Percentiles rank a stretch among this genome's conserved stretches.
phyloP scores from a whole-genome alignment of 2,797 vertebrate genomes.

The Loris lydekkerianus region DNA sequence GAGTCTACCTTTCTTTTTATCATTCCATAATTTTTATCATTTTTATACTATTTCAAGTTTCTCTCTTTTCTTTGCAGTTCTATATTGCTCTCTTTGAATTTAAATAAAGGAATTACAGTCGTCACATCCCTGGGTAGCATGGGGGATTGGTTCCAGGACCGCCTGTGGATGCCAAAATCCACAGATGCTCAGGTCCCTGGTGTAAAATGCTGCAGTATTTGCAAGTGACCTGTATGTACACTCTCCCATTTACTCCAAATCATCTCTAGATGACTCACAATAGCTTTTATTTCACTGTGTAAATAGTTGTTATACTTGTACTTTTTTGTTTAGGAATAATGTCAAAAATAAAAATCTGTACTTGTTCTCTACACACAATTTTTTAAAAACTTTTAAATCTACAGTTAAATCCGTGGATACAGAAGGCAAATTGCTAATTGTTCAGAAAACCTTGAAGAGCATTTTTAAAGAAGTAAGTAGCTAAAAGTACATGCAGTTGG shows the following conservation, averaged over 20 bases:
- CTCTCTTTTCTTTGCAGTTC: slow-evolving; percentile 14
- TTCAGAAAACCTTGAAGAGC: slow-evolving; percentile 7
- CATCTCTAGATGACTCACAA: not conserved
- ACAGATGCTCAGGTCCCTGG: not conserved
- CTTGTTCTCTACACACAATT: not conserved
- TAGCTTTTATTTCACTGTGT: not conserved
- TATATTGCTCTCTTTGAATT: slow-evolving; percentile 3
- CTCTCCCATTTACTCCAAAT: not conserved
- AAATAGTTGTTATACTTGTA: not conserved
- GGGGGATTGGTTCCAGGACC: not conserved
- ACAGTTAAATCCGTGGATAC: not conserved
- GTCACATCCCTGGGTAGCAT: not conserved
- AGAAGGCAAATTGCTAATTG: not conserved
- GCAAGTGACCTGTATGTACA: not conserved
- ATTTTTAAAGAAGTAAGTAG: slow-evolving; percentile 45
- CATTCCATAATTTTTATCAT: not conserved
- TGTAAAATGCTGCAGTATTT: not conserved
- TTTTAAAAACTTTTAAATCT: not conserved
- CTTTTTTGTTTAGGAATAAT: not conserved
- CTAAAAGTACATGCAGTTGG: not conserved
- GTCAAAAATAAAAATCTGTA: not conserved
- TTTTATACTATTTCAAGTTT: slow-evolving; percentile 38
- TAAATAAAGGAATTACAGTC: slow-evolving; percentile 26
- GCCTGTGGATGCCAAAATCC: not conserved
- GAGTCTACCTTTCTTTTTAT: not conserved